Conservation (phyloP, 2,888 invertebrate species). For the Cantharis rustica region DNA sequence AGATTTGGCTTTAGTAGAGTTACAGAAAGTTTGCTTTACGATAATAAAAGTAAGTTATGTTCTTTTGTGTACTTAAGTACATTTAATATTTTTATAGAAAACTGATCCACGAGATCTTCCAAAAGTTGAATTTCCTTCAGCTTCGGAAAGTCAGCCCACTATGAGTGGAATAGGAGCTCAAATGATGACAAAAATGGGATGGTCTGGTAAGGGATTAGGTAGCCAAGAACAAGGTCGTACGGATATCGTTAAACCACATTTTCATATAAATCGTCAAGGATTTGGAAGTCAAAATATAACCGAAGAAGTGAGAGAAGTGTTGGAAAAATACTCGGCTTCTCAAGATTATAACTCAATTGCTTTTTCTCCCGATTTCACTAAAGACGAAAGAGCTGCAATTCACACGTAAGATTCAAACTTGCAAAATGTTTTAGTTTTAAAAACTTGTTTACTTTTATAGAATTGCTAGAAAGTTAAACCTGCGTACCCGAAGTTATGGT, state of each 20-base stretch:
- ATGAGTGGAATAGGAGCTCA: constrained; percentile 17
- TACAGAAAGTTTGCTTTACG: constrained; percentile 21
- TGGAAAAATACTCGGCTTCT: constrained; percentile 11
- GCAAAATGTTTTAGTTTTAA: not conserved
- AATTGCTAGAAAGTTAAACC: constrained; percentile 9
- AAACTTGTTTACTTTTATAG: not conserved
- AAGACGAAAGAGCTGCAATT: constrained; percentile 17
- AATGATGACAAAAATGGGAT: constrained; percentile 24
- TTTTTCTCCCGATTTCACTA: constrained; percentile 23
- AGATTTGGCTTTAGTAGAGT: constrained; percentile 8
- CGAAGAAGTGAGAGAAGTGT: constrained; percentile 8
- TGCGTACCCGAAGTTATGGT: constrained; percentile 21
- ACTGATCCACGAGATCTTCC: constrained; percentile 11
- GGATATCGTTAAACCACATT: constrained; percentile 8
- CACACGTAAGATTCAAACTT: constrained; percentile 18
- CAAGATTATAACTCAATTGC: constrained; percentile 15
- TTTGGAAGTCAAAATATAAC: constrained; percentile 15
- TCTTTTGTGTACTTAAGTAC: not conserved
- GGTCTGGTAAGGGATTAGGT: constrained; percentile 26
- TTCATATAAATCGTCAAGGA: constrained; percentile 21
- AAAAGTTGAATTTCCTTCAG: constrained; percentile 1
- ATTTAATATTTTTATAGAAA: constrained; percentile 11
- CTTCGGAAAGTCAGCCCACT: not conserved
- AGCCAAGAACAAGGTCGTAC: constrained; percentile 17
- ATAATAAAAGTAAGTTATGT: constrained; percentile 14